Percentiles rank a stretch among this genome's conserved stretches.
These are phyloP conservation scores for Phymastichus coffea DNA, from an alignment of 1,140 invertebrate species.

Conservation along the genomic window DNA sequence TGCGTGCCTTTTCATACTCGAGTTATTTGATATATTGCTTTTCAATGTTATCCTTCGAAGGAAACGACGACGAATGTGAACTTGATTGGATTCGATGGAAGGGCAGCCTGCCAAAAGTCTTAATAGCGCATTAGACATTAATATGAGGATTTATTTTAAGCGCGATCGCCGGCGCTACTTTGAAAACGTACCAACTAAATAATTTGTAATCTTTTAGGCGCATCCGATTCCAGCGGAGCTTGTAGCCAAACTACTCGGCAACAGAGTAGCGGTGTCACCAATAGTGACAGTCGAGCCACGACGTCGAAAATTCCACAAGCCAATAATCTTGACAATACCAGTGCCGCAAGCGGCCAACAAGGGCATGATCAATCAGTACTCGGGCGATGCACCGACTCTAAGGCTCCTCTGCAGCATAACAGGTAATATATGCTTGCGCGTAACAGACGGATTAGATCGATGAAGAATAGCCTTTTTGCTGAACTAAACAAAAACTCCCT, in stretches of 20 bases:
- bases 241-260: constrained; percentile 82
- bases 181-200: not conserved
- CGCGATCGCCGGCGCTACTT: no score
- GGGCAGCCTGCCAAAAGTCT: no score
- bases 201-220: constrained; percentile 67
- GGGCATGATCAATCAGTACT: constrained; percentile 88
- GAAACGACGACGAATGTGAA: no score
- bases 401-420: constrained; percentile 92
- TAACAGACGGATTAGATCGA: no score
- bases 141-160: no score
- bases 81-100: no score
- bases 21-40: no score
- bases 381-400: constrained; percentile 75
- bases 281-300: constrained; percentile 96
- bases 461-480: no score
- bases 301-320: constrained; percentile 93
- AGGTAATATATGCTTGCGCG: constrained; percentile 65
- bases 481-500: not conserved
- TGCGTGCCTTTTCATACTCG: no score
- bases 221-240: constrained; percentile 85
- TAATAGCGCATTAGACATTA: no score
- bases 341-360: constrained; percentile 84
- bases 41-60: no score
- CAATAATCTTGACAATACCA: constrained; percentile 93
- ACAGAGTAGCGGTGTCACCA: constrained; percentile 88